These are phyloP conservation scores for Panonychus citri DNA, from an alignment of 1,140 invertebrate genomes.

Conservation along the genomic window DNA sequence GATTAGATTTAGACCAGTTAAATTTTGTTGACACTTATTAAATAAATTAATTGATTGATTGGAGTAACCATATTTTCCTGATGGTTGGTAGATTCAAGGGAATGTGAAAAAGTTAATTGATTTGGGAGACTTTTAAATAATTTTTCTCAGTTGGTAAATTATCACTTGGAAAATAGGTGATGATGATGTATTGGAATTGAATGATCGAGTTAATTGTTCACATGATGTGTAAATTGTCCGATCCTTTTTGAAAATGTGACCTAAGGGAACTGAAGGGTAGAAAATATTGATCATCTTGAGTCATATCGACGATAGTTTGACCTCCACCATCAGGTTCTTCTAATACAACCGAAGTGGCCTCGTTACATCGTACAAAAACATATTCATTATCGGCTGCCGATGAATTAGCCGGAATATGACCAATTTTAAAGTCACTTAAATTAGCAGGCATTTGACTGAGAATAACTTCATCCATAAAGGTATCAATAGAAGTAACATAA, in stretches of 20 bases:
- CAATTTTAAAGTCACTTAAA: slow-evolving; percentile 1
- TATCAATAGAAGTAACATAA: slow-evolving; percentile 8
- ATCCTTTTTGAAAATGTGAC: neutral
- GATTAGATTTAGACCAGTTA: no score
- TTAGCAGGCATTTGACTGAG: slow-evolving; percentile 6
- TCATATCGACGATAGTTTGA: neutral
- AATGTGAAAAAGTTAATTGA: no score
- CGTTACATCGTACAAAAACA: slow-evolving; percentile 7
- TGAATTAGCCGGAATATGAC: slow-evolving; percentile 2
- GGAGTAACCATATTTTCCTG: no score
- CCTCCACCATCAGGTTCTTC: neutral
- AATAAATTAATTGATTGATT: no score
- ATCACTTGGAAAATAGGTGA: no score
- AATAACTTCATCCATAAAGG: slow-evolving; percentile 3
- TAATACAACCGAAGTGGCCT: neutral
- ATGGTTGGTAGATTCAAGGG: no score
- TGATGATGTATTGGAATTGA: no score
- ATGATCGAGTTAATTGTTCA: no score
- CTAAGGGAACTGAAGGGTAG: slow-evolving; percentile 6
- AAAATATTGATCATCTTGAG: slow-evolving; percentile 3
- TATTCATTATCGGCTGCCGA: slow-evolving; percentile 2
- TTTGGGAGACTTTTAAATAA: no score
- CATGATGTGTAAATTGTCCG: no score
- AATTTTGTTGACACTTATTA: no score
- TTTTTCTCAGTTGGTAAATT: no score